Percentiles rank a stretch among this genome's conserved stretches.
Conservation (phyloP, 2,888 invertebrate species). For the Drosophila atripex region DNA sequence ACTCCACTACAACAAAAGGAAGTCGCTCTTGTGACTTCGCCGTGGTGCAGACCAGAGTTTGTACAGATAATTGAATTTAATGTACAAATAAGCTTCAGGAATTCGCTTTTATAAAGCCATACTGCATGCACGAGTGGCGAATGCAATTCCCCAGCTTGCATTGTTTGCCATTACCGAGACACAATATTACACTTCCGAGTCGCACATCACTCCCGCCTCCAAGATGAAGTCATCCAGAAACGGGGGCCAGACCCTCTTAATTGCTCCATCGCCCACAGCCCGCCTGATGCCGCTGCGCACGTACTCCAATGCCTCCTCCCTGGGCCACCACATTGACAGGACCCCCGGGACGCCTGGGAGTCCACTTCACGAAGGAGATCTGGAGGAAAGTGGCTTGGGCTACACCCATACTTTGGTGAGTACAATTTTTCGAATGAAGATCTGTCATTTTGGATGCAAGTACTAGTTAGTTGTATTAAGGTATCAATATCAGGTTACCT, state of each 20-base stretch:
- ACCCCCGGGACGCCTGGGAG: slow-evolving; percentile 32
- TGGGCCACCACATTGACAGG: slow-evolving; percentile 56
- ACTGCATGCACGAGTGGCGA: slow-evolving; percentile 32
- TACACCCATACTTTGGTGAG: slow-evolving; percentile 82
- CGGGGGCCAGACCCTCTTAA: slow-evolving; percentile 72
- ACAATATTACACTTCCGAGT: slow-evolving; percentile 49
- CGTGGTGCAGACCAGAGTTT: slow-evolving; percentile 62
- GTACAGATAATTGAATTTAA: slow-evolving; percentile 73
- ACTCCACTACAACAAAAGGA: slow-evolving; percentile 52
- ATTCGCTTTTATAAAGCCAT: slow-evolving; percentile 57
- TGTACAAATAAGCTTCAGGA: slow-evolving; percentile 61
- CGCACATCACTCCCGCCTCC: slow-evolving; percentile 14
- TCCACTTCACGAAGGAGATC: slow-evolving; percentile 50
- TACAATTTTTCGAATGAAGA: slow-evolving; percentile 9
- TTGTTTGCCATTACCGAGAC: slow-evolving; percentile 25
- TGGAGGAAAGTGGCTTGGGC: slow-evolving; percentile 79
- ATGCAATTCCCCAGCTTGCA: slow-evolving; percentile 26
- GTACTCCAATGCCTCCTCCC: slow-evolving; percentile 67
- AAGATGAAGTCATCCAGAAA: slow-evolving; percentile 62
- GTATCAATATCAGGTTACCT: no score
- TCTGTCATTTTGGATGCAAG: no score
- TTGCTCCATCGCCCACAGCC: slow-evolving; percentile 66
- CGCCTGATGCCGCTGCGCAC: slow-evolving; percentile 65
- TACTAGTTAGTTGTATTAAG: no score
- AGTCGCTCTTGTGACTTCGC: slow-evolving; percentile 69